Percentiles rank a stretch among this genome's conserved stretches.
Conservation (phyloP, 2,888 invertebrate genomes). For the Rhingia rostrata region DNA sequence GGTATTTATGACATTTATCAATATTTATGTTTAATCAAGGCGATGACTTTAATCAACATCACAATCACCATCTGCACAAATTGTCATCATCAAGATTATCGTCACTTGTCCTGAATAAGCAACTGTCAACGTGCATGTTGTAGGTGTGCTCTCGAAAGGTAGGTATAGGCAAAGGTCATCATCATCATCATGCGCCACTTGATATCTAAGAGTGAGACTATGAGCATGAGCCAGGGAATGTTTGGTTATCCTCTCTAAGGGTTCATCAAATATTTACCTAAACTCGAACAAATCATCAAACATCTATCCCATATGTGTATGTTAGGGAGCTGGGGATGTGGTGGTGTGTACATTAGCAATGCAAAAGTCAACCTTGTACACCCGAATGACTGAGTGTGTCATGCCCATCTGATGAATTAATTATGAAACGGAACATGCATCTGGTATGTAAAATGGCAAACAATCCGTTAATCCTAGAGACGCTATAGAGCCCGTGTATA, state of each 20-base stretch:
- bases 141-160: not conserved
- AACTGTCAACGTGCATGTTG: not conserved
- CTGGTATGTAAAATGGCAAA: slow-evolving; percentile 55
- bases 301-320: slow-evolving; percentile 3
- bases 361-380: slow-evolving; percentile 34
- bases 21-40: slow-evolving; percentile 72
- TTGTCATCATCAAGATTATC: slow-evolving; percentile 51
- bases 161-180: slow-evolving; percentile 6
- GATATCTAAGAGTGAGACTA: not conserved
- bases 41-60: slow-evolving; percentile 69
- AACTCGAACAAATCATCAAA: slow-evolving; percentile 66
- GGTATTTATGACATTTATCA: slow-evolving; percentile 73
- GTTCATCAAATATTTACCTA: slow-evolving; percentile 69
- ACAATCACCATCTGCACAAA: slow-evolving; percentile 58
- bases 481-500: slow-evolving; percentile 7
- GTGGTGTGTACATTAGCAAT: slow-evolving; percentile 25
- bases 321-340: too few species aligned
- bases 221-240: not conserved
- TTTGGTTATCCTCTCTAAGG: slow-evolving; percentile 56
- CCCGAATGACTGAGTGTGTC: not conserved
- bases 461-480: slow-evolving; percentile 33
- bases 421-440: slow-evolving; percentile 66
- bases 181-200: not conserved
- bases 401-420: slow-evolving; percentile 50
- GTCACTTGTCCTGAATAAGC: slow-evolving; percentile 50